Conservation (phyloP, 2,113 vertebrate species). For the Notarius lentiginosus region DNA sequence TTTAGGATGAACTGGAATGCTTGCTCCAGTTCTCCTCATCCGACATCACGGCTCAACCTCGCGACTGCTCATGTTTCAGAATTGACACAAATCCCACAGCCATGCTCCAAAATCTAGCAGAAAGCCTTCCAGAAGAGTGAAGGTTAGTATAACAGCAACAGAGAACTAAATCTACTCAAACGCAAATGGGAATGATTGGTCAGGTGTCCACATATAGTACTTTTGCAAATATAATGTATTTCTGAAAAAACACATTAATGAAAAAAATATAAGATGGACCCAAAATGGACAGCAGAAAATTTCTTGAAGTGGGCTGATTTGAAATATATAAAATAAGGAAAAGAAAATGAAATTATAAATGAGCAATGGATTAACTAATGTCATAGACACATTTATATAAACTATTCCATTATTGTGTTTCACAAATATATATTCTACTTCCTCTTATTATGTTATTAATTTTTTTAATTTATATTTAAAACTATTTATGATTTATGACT, state of each 20-base stretch:
- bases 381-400: neutral
- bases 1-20: neutral
- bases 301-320: neutral
- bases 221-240: neutral
- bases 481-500: neutral
- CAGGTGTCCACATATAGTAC: neutral
- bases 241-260: neutral
- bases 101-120: neutral
- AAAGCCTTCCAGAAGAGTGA: neutral
- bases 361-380: neutral
- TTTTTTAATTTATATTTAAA: neutral
- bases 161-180: neutral
- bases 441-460: neutral
- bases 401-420: neutral
- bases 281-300: neutral
- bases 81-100: neutral
- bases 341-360: neutral
- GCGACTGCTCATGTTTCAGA: neutral
- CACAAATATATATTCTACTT: neutral
- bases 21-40: neutral
- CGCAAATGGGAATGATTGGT: neutral
- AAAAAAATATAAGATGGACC: neutral
- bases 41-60: neutral
- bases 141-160: neutral
- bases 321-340: neutral